Percentiles rank a stretch among this genome's conserved stretches.
Conservation (phyloP, 2,797 vertebrate genomes). For the Sphenopsis melanotis region DNA sequence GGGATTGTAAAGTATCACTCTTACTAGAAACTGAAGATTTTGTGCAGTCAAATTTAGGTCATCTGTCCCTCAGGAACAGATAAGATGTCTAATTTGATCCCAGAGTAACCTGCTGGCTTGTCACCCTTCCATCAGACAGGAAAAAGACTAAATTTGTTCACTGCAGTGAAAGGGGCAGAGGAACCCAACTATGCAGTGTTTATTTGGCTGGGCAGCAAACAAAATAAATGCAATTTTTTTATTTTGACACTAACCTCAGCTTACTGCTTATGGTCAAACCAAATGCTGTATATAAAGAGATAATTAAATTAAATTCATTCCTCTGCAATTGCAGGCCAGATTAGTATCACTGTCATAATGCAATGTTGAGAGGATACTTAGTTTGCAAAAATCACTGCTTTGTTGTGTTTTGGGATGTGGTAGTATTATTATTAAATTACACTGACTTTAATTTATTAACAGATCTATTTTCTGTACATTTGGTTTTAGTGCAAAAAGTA, state of each 20-base stretch:
- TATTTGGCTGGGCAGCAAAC: background rate
- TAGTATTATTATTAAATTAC: background rate
- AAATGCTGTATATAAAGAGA: background rate
- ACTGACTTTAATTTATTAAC: background rate
- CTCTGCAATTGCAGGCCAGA: background rate
- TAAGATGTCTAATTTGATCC: background rate
- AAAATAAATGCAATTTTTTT: background rate
- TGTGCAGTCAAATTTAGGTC: background rate
- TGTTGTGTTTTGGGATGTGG: background rate
- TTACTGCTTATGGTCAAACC: background rate
- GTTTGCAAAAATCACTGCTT: background rate
- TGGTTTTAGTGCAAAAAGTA: background rate
- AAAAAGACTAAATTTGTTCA: background rate
- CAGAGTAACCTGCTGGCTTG: background rate
- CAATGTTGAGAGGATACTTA: background rate
- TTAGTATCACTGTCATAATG: background rate
- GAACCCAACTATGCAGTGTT: background rate
- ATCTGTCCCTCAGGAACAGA: background rate
- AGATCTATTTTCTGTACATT: background rate
- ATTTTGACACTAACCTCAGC: background rate
- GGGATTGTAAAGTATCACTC: background rate
- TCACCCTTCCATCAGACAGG: background rate
- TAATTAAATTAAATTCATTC: background rate
- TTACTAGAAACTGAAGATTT: background rate
- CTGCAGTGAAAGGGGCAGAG: background rate